A percentile compares a stretch with the other conserved stretches of the same genome.
Evolutionary conservation across 1,140 invertebrate genomes (phyloP).

Genomic region (Venturia canescens): DNA sequence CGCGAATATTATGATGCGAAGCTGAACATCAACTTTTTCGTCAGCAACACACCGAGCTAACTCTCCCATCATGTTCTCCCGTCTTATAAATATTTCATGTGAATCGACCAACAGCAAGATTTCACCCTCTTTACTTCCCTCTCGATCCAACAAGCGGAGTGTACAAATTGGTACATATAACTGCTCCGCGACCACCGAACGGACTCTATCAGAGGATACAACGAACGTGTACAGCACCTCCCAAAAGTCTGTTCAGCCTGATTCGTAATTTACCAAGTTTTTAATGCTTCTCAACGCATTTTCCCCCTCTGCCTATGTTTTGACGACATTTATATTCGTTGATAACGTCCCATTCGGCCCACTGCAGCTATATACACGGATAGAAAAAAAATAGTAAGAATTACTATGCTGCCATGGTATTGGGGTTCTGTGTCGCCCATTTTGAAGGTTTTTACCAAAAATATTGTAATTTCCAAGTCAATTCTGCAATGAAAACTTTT

Average conservation of each 20-base stretch:
- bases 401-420: too few species aligned
- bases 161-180: conserved; percentile 17
- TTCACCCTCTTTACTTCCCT: background rate
- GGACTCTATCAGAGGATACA: background rate
- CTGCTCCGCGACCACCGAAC: background rate
- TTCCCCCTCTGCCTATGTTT: background rate
- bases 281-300: background rate
- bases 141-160: background rate
- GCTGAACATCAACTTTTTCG: background rate
- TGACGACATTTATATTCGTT: too few species aligned
- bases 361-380: too few species aligned
- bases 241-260: too few species aligned
- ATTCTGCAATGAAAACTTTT: too few species aligned
- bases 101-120: background rate
- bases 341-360: too few species aligned
- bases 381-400: too few species aligned
- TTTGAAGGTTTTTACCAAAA: too few species aligned
- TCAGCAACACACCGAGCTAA: background rate
- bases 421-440: too few species aligned
- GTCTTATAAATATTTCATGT: background rate
- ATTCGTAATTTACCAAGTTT: too few species aligned
- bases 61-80: background rate
- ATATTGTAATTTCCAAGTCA: too few species aligned
- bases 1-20: background rate
- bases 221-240: background rate